These are phyloP conservation scores for Nesoenas mayeri DNA, from an alignment of 2,113 vertebrate species.

Conservation along the genomic window DNA sequence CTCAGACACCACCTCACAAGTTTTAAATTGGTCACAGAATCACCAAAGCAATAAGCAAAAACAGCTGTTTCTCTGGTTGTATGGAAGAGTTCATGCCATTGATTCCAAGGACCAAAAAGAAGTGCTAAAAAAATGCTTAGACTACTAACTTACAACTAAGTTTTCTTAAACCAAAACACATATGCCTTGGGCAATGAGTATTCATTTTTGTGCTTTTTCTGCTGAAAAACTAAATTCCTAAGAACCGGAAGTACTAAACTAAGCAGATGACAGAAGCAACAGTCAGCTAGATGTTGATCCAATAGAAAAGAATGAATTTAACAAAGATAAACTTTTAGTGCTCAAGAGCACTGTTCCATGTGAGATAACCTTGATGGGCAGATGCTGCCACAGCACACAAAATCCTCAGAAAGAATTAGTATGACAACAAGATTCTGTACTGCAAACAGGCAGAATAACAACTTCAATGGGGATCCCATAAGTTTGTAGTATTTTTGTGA, in stretches of 20 bases:
- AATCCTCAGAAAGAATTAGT: not conserved
- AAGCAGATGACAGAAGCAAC: not conserved
- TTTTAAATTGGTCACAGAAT: not conserved
- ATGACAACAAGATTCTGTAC: not conserved
- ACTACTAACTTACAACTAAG: not conserved
- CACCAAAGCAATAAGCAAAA: not conserved
- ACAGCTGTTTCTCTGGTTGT: not conserved
- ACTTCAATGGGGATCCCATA: not conserved
- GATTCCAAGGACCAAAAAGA: not conserved
- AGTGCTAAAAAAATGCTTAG: not conserved
- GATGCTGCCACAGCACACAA: not conserved
- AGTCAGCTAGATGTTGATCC: not conserved
- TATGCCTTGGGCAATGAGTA: not conserved
- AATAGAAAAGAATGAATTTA: not conserved
- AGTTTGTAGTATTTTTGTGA: not conserved
- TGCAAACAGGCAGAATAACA: not conserved
- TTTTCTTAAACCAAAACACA: not conserved
- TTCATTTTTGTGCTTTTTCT: not conserved
- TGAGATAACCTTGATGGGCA: not conserved
- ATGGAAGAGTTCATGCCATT: not conserved
- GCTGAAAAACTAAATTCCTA: not conserved
- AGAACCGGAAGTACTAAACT: not conserved
- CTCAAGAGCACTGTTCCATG: not conserved
- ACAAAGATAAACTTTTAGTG: not conserved
- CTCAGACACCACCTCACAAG: not conserved